Base-by-base conservation (phyloP, 1,140 invertebrate genomes). In the Tachypleus tridentatus region DNA sequence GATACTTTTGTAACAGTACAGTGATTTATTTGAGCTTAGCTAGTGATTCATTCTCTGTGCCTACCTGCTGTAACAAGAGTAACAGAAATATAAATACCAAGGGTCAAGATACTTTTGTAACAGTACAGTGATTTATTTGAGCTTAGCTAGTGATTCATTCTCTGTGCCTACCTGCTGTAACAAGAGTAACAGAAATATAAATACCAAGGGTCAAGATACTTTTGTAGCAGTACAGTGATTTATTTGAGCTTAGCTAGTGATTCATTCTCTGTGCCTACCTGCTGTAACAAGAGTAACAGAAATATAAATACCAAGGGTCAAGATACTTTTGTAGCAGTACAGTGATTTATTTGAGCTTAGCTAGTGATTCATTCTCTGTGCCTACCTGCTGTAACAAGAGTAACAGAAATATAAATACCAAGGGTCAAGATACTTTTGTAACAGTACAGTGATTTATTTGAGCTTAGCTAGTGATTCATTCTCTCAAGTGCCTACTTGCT, bases 391-490 rank as follows among this genome's bases (percentile, higher is more conserved):
- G 78, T 10, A 29, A 29, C 29, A 29, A 29, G 29, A 29, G n/a
- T n/a, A n/a, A n/a, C n/a, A n/a, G 29, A 29, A 29, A 29, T 29
- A 29, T 0, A 29, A 1, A 29, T 29, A 29, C 29, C 29, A 29
- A 29, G 29, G 29, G 29, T 29, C 29, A 29, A 29, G 29, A 29
- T 29, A 29, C 29, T 29, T 29, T 29, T 29, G 2, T 29, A 29
- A 1, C 2, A 29, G 29, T 29, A 29, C 29, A 29, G 29, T 29
- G 29, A n/a, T n/a, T n/a, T n/a, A n/a, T n/a, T n/a, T 95, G 73
- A 97, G 77, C 79, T 95, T 97, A 8, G 97, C 96, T 73, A 98
- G 81, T 71, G 87, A 86, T 77, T 95, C 92, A 74, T 94, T 90
- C 52, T 84, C 82, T 2, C n/a, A n/a, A n/a, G 89, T 92, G 51